phyloP scores from a whole-genome alignment of 2,888 invertebrate species.

The Pollenia labialis region DNA sequence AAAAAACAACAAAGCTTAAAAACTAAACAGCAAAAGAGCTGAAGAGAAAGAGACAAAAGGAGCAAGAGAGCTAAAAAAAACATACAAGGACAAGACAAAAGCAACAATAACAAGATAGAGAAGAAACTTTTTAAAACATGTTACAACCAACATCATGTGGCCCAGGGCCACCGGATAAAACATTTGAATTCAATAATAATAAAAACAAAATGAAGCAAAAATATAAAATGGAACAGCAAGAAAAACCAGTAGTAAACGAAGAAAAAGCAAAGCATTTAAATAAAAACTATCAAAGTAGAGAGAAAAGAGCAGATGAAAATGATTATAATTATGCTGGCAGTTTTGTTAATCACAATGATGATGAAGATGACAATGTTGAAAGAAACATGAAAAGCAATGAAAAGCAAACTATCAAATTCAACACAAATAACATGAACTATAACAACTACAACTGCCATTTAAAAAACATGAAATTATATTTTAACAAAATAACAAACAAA shows the following conservation, averaged over 20 bases:
- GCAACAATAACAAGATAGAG: constrained; percentile 56
- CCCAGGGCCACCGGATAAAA: constrained; percentile 80
- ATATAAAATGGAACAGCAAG: constrained; percentile 46
- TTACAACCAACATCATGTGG: constrained; percentile 84
- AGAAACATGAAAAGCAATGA: constrained; percentile 46
- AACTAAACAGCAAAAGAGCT: constrained; percentile 51
- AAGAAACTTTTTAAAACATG: constrained; percentile 77
- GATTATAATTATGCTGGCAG: constrained; percentile 40
- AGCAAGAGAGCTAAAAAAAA: constrained; percentile 56
- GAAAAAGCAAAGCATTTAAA: constrained; percentile 21
- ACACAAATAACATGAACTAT: constrained; percentile 37
- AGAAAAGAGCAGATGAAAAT: constrained; percentile 19
- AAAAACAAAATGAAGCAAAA: constrained; percentile 55
- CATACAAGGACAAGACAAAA: constrained; percentile 42
- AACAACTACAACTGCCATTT: constrained; percentile 71
- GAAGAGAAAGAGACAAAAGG: constrained; percentile 60
- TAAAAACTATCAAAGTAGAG: constrained; percentile 28
- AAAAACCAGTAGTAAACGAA: constrained; percentile 4
- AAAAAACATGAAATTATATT: constrained; percentile 67
- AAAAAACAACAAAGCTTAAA: constrained; percentile 50
- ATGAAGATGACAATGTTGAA: constrained; percentile 70
- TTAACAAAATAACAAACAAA: constrained; percentile 66
- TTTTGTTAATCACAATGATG: constrained; percentile 61
- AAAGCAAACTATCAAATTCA: constrained; percentile 51
- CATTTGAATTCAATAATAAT: constrained; percentile 68